Percentiles rank a stretch among this genome's conserved stretches.
phyloP scores from a whole-genome alignment of 2,113 vertebrate genomes.

The Galeopterus variegatus region DNA sequence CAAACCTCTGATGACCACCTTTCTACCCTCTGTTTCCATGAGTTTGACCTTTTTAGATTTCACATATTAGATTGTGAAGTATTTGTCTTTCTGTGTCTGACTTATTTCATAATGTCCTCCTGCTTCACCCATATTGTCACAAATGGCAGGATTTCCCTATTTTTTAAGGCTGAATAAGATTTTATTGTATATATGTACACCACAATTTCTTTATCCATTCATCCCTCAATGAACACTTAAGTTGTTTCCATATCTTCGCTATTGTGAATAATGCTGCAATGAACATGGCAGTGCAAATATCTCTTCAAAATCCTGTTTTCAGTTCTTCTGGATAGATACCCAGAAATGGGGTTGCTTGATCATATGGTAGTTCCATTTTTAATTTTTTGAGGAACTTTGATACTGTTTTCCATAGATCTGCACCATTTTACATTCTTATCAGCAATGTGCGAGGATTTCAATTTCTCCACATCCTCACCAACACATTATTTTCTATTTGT shows the following conservation, averaged over 20 bases:
- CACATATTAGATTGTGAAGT: neutral
- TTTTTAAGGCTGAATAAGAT: neutral
- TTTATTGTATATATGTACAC: too few species aligned
- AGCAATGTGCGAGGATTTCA: too few species aligned
- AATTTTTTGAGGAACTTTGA: too few species aligned
- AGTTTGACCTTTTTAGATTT: too few species aligned
- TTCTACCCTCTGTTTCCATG: neutral
- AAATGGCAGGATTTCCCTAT: neutral
- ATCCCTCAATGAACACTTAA: too few species aligned
- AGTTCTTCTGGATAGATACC: neutral
- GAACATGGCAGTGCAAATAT: neutral
- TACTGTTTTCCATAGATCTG: too few species aligned
- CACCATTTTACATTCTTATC: too few species aligned
- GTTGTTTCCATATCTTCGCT: too few species aligned
- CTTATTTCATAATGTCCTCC: neutral
- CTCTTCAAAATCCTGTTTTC: neutral
- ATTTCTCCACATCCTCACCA: neutral
- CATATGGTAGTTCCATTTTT: neutral
- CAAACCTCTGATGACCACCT: neutral
- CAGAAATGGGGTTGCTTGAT: neutral
- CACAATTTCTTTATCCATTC: too few species aligned
- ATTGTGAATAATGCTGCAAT: neutral
- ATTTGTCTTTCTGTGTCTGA: neutral
- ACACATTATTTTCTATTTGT: neutral
- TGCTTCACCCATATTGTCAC: neutral